Conservation (phyloP, 1,140 invertebrate species). For the Gryllus bimaculatus region DNA sequence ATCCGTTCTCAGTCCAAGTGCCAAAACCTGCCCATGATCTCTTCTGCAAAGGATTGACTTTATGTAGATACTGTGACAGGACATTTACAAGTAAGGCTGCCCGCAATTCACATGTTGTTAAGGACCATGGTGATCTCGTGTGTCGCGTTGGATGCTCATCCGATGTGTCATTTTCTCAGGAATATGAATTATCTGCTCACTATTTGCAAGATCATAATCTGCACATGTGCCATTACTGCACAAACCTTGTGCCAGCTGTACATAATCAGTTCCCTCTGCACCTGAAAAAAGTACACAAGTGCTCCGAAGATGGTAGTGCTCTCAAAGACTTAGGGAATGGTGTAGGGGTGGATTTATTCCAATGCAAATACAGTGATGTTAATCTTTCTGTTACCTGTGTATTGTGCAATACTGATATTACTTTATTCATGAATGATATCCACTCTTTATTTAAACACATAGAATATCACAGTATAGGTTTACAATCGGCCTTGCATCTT, state of each 20-base stretch:
- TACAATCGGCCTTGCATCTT: slow-evolving; percentile 16
- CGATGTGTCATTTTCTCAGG: slow-evolving; percentile 17
- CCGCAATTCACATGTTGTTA: slow-evolving; percentile 15
- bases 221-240: slow-evolving; percentile 18
- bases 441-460: slow-evolving; percentile 20
- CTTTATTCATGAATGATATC: slow-evolving; percentile 19
- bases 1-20: slow-evolving; percentile 21
- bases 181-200: slow-evolving; percentile 19
- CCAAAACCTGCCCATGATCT: slow-evolving; percentile 22
- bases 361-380: not conserved
- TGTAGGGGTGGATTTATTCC: slow-evolving; percentile 14
- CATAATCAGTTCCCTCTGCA: slow-evolving; percentile 14
- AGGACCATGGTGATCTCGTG: slow-evolving; percentile 16
- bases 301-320: slow-evolving; percentile 8
- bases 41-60: slow-evolving; percentile 17
- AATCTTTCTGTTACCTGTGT: slow-evolving; percentile 17
- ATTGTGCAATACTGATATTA: slow-evolving; percentile 20
- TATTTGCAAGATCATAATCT: slow-evolving; percentile 18
- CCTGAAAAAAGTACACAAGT: slow-evolving; percentile 11
- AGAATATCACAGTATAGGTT: slow-evolving; percentile 20
- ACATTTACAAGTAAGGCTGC: slow-evolving; percentile 16
- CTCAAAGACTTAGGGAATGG: not conserved
- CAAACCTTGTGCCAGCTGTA: slow-evolving; percentile 10
- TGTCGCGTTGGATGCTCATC: slow-evolving; percentile 14
- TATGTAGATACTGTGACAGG: slow-evolving; percentile 20